Evolutionary conservation across 2,888 invertebrate species (phyloP).

Genomic region (Dolichopus griseipennis): DNA sequence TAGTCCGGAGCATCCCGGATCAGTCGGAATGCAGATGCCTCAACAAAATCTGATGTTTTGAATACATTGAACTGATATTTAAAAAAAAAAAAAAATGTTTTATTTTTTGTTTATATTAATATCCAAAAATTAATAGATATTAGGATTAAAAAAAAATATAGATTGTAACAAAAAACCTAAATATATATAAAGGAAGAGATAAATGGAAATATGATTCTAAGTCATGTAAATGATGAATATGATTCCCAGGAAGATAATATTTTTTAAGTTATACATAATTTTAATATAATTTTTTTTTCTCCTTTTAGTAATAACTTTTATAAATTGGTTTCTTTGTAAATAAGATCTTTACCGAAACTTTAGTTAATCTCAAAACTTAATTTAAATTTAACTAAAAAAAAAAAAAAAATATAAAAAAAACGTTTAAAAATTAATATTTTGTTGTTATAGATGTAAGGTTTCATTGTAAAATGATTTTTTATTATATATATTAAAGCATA

Average conservation of each 20-base stretch:
- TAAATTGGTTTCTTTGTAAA: constrained; percentile 1
- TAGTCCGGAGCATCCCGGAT: constrained; percentile 70
- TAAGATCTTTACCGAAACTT: background rate
- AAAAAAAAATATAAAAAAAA: background rate
- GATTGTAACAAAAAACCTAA: background rate
- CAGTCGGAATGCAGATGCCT: constrained; percentile 29
- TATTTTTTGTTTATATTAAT: background rate
- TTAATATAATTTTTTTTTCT: background rate
- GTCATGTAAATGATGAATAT: constrained; percentile 6
- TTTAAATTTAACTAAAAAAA: background rate
- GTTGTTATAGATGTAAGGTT: constrained; percentile 2
- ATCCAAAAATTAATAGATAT: background rate
- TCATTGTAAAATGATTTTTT: constrained; percentile 4
- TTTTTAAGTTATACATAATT: background rate
- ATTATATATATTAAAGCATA: background rate
- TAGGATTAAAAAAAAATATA: too few species aligned
- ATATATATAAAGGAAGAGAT: background rate
- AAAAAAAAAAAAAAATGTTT: background rate
- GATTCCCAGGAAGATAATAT: background rate
- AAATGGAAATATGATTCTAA: background rate
- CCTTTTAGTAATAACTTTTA: background rate
- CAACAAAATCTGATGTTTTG: constrained; percentile 34
- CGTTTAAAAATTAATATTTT: background rate
- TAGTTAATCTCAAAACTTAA: background rate
- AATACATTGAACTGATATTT: background rate